phyloP scores from a whole-genome alignment of 2,113 vertebrate species.

The Pampusana beccarii region DNA sequence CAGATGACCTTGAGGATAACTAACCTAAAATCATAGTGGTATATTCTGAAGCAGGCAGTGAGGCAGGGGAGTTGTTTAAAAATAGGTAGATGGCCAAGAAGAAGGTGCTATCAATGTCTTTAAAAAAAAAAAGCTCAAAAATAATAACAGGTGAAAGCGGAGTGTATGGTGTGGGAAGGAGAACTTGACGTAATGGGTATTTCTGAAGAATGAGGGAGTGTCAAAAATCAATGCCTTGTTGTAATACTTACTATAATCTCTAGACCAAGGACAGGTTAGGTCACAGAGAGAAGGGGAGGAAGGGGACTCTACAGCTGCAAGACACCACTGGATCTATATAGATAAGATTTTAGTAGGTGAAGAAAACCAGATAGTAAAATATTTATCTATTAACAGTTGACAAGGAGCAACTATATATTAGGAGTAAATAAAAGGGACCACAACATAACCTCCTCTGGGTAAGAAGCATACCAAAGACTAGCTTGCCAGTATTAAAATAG shows the following conservation, averaged over 20 bases:
- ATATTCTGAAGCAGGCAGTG: not conserved
- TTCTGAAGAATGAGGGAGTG: not conserved
- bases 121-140: not conserved
- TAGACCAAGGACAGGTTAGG: not conserved
- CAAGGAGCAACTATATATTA: not conserved
- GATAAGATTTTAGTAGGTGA: not conserved
- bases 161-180: not conserved
- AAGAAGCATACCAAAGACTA: not conserved
- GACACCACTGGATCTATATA: not conserved
- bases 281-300: not conserved
- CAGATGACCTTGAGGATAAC: not conserved
- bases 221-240: constrained; percentile 21
- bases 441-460: not conserved
- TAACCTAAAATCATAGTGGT: not conserved
- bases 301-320: not conserved
- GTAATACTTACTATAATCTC: not conserved
- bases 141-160: not conserved
- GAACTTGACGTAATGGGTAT: not conserved
- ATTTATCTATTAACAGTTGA: not conserved
- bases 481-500: not conserved
- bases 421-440: not conserved
- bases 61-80: not conserved
- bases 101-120: not conserved
- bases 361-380: not conserved
- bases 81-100: not conserved